Evolutionary conservation across 2,888 invertebrate genomes (phyloP).

Genomic region (Eristalinus sepulchralis): DNA sequence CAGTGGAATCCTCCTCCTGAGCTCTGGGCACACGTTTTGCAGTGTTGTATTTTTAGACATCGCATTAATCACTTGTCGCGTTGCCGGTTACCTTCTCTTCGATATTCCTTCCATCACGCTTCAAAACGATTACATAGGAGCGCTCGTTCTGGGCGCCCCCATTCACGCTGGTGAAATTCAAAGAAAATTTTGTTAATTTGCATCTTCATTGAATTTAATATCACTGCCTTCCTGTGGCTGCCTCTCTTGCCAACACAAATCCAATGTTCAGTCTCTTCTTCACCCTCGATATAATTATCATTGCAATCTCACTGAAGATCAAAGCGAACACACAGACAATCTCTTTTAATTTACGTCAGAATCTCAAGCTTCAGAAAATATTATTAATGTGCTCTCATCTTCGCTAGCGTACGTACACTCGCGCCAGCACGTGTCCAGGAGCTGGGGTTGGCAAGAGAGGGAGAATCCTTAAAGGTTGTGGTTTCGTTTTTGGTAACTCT

Average conservation of each 20-base stretch:
- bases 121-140: not conserved
- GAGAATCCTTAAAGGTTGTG: too few species aligned
- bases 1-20: not conserved
- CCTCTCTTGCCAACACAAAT: not conserved
- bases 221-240: not conserved
- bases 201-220: not conserved
- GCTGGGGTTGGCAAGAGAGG: too few species aligned
- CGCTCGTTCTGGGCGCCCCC: not conserved
- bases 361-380: not conserved
- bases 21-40: not conserved
- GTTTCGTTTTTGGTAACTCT: too few species aligned
- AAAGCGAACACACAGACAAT: not conserved
- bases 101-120: not conserved
- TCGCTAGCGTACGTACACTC: too few species aligned
- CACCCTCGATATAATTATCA: not conserved
- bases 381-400: not conserved
- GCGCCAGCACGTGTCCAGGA: too few species aligned
- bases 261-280: not conserved
- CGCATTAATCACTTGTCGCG: not conserved
- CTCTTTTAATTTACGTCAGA: not conserved
- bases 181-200: not conserved
- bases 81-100: not conserved
- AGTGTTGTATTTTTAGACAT: not conserved
- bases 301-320: not conserved
- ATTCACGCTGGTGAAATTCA: not conserved